Percentiles rank a stretch among this genome's conserved stretches.
phyloP scores from a whole-genome alignment of 2,113 vertebrate species.

The Sterrhoptilus dennistouni region DNA sequence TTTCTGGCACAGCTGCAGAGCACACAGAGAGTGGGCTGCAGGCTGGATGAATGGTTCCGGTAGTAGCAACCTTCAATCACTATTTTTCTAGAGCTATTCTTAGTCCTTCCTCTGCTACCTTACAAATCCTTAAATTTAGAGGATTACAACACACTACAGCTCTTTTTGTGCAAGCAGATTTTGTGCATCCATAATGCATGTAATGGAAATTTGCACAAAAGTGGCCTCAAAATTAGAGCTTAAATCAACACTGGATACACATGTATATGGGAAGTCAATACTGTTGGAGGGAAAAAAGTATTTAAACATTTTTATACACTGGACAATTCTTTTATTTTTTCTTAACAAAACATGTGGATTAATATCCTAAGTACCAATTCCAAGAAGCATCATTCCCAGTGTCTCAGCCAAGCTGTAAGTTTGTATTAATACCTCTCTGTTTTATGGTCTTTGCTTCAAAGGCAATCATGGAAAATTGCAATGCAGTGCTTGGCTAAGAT shows the following conservation, averaged over 20 bases:
- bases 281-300: neutral
- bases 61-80: neutral
- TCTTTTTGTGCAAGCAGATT: neutral
- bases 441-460: neutral
- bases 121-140: neutral
- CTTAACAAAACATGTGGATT: neutral
- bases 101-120: neutral
- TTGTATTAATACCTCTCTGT: neutral
- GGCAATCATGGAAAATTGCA: neutral
- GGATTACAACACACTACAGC: neutral
- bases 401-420: neutral
- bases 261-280: neutral
- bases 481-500: neutral
- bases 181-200: neutral
- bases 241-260: neutral
- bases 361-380: neutral
- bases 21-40: neutral
- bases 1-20: constrained; percentile 28
- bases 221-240: neutral
- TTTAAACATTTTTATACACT: neutral
- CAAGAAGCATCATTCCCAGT: neutral
- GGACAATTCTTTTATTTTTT: neutral
- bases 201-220: neutral
- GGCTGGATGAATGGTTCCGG: neutral
- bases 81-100: neutral